A percentile compares a stretch with the other conserved stretches of the same genome.
These are phyloP conservation scores for Ploceus nigricollis DNA, from an alignment of 2,113 vertebrate species.

Conservation along the genomic window DNA sequence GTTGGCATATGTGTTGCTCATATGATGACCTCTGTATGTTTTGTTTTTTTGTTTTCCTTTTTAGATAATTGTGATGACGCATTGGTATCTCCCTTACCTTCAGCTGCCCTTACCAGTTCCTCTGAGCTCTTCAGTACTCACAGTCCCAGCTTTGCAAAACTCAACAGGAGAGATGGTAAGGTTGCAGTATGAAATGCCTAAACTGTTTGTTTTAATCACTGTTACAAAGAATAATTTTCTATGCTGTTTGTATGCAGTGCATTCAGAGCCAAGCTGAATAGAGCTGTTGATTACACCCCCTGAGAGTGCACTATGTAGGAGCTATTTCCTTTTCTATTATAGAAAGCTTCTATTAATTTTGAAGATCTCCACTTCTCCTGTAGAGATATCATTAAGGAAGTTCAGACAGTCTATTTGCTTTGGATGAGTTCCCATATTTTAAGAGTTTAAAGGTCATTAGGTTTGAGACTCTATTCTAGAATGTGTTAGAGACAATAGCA, in stretches of 20 bases:
- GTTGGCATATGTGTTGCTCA: not conserved
- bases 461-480: not conserved
- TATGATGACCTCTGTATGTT: constrained; percentile 24
- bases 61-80: constrained; percentile 87
- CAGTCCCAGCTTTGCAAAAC: constrained; percentile 84
- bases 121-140: constrained; percentile 80
- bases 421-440: not conserved
- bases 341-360: not conserved
- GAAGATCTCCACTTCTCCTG: not conserved
- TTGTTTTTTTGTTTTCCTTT: constrained; percentile 37
- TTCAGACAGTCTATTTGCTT: not conserved
- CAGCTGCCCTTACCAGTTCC: constrained; percentile 88
- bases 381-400: not conserved
- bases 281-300: not conserved
- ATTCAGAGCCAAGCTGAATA: not conserved
- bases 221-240: not conserved
- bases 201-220: not conserved
- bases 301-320: not conserved
- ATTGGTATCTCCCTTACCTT: constrained; percentile 78
- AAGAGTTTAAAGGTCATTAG: not conserved
- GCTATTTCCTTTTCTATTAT: not conserved
- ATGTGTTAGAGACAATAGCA: not conserved
- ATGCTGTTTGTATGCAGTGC: not conserved
- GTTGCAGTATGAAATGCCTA: not conserved
- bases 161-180: constrained; percentile 91